Base-by-base conservation (phyloP, 1,140 invertebrate species). In the honey bee (Apis mellifera) region DNA sequence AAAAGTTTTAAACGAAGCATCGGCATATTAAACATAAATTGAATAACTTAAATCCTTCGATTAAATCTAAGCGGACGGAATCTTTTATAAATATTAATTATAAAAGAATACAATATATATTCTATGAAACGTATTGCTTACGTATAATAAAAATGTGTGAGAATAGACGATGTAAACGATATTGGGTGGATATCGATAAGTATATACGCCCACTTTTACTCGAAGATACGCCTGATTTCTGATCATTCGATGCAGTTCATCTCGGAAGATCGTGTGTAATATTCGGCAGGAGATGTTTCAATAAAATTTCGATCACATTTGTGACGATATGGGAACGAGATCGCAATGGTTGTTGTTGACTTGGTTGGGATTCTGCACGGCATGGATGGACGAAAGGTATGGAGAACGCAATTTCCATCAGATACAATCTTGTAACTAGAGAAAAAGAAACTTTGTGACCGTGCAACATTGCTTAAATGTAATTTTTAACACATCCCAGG, bases 341-440 rank as follows among this genome's bases (percentile, higher is more conserved):
- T 62, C 48, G 32, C 66, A 52, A 68, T 91, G 84, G 86, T 72
- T 86, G 8, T 68, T 91, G 32, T 82, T 90, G n/a, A 70, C 84
- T 57, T 84, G 84, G 17, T 48, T 90, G 19, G 76, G 73, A 50
- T 78, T 84, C 54, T 86, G 85, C 59, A 50, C 26, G 2, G 89
- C 88, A 23, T 91, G 90, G 90, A 83, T 91, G 85, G 84, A 91
- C 77, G 89, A 91, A 70, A 91, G 90, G 90, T 91, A 12, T 59
- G 60, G 32, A 62, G 21, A 59, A 59, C 42, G 23, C 48, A 57
- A 81, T 81, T 81, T 81, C 78, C 78, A 62, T 11, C 17, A 26
- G 60, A 81, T 75, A 19, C 23, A 19, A 72, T 55, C 59, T 32
- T 2, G 12, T 7, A 4, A 2, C 23, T 15, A 21, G 1, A 26